A percentile compares a stretch with the other conserved stretches of the same genome.
Evolutionary conservation across 2,113 vertebrate species (phyloP).

Genomic region (Istiophorus platypterus): DNA sequence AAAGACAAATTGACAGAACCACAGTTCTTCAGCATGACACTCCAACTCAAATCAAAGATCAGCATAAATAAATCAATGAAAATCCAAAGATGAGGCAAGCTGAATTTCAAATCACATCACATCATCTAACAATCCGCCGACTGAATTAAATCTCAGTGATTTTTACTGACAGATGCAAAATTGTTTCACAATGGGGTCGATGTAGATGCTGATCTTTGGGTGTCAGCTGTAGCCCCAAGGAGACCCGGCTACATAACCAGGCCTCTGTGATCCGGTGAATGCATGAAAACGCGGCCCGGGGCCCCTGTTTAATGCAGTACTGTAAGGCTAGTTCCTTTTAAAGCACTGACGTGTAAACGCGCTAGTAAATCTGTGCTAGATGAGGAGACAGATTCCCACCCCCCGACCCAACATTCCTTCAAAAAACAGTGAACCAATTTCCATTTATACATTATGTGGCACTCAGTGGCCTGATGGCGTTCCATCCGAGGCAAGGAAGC

Average conservation of each 20-base stretch:
- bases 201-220: slow-evolving; percentile 34
- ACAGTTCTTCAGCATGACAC: background rate
- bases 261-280: slow-evolving; percentile 29
- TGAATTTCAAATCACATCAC: slow-evolving; percentile 18
- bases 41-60: slow-evolving; percentile 13
- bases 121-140: slow-evolving; percentile 7
- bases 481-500: background rate
- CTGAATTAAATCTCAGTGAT: slow-evolving; percentile 6
- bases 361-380: background rate
- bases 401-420: slow-evolving; percentile 9
- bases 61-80: slow-evolving; percentile 22
- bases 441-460: slow-evolving; percentile 26
- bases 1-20: background rate
- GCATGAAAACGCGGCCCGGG: slow-evolving; percentile 16
- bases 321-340: background rate
- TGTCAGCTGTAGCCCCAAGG: slow-evolving; percentile 43
- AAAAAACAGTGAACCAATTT: slow-evolving; percentile 42
- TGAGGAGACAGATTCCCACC: background rate
- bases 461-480: slow-evolving; percentile 10
- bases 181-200: slow-evolving; percentile 19
- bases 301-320: slow-evolving; percentile 1
- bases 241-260: slow-evolving; percentile 18
- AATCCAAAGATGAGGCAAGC: background rate
- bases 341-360: slow-evolving; percentile 12
- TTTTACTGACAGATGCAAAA: slow-evolving; percentile 13